Evolutionary conservation across 2,797 vertebrate species (phyloP).

Genomic region (Eulemur rubriventer): DNA sequence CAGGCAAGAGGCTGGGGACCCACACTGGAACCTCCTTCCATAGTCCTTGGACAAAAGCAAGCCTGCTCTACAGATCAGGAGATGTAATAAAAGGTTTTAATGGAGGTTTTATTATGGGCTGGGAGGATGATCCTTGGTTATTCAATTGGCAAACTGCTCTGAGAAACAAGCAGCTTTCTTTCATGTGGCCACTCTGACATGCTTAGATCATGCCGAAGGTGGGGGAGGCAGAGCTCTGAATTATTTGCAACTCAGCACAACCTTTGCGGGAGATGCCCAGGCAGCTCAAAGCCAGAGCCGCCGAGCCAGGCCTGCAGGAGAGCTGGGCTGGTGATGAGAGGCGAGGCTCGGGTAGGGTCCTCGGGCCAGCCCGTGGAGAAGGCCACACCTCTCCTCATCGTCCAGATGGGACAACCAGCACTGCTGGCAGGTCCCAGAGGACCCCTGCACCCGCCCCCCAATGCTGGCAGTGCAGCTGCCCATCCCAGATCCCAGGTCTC

Average conservation of each 20-base stretch:
- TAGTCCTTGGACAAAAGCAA: neutral
- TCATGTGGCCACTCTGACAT: slow-evolving; percentile 66
- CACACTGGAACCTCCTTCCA: neutral
- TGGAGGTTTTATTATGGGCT: slow-evolving; percentile 59
- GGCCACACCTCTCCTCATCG: neutral
- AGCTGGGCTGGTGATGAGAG: neutral
- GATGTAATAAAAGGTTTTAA: slow-evolving; percentile 65
- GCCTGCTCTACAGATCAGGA: slow-evolving; percentile 9
- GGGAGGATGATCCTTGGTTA: slow-evolving; percentile 53
- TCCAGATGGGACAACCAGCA: neutral
- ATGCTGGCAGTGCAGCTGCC: neutral
- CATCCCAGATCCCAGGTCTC: neutral
- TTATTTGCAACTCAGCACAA: slow-evolving; percentile 56
- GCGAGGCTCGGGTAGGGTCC: neutral
- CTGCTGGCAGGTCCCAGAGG: too few species aligned
- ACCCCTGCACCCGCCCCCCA: neutral
- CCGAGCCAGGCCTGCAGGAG: neutral
- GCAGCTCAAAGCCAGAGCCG: neutral
- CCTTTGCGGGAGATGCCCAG: slow-evolving; percentile 11
- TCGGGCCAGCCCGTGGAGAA: neutral
- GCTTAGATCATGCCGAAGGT: slow-evolving; percentile 46
- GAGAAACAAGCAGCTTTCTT: slow-evolving; percentile 67
- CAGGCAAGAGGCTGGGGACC: slow-evolving; percentile 17
- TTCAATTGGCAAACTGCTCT: slow-evolving; percentile 60
- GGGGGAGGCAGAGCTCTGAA: neutral